Evolutionary conservation across 2,113 vertebrate genomes (phyloP).

Genomic region (Odobenus rosmarus): DNA sequence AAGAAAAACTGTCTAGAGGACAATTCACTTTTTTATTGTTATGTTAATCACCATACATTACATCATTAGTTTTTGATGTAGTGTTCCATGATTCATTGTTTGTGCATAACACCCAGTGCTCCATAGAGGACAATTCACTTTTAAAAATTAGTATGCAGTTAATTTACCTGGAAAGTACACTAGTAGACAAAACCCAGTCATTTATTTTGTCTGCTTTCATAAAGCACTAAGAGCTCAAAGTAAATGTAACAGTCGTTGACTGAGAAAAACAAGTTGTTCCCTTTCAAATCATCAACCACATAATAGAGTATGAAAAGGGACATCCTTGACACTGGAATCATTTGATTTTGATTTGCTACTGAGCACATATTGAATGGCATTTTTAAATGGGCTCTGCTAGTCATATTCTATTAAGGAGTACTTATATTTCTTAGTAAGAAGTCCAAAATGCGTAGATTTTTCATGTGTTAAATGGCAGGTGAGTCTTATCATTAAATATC

Average conservation of each 20-base stretch:
- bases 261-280: background rate
- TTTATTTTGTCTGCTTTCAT: background rate
- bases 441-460: background rate
- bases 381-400: background rate
- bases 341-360: background rate
- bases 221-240: background rate
- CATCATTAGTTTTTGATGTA: too few relatives aligned
- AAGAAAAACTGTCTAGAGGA: background rate
- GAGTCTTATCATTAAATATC: background rate
- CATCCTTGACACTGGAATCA: background rate
- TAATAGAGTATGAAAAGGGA: background rate
- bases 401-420: background rate
- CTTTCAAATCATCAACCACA: background rate
- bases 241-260: background rate
- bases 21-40: background rate
- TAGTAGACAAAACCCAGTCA: background rate
- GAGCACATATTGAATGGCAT: background rate
- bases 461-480: background rate
- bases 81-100: too few relatives aligned
- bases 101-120: too few relatives aligned
- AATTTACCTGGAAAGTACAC: background rate
- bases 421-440: background rate
- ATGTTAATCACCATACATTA: too few relatives aligned
- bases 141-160: background rate
- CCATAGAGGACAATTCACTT: background rate